Conservation (phyloP, 2,113 vertebrate genomes). For the Halichoeres trimaculatus region DNA sequence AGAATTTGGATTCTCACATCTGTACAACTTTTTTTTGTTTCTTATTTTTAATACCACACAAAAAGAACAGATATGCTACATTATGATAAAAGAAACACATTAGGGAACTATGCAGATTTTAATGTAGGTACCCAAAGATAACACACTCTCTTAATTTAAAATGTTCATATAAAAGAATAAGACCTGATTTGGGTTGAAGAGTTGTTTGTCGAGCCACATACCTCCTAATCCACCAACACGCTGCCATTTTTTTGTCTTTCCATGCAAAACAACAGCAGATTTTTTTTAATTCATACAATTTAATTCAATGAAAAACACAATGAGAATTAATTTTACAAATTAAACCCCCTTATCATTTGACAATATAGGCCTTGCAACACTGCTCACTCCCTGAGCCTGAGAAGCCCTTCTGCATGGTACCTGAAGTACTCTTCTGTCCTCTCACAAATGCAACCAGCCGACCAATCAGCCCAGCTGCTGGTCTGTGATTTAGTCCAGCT, state of each 20-base stretch:
- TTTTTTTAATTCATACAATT: neutral
- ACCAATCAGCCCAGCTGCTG: constrained; percentile 4
- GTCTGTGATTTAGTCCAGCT: constrained; percentile 44
- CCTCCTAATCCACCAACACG: too few species aligned
- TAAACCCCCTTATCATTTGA: neutral
- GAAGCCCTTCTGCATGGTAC: constrained; percentile 14
- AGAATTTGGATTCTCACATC: constrained; percentile 20
- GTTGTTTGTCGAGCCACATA: too few species aligned
- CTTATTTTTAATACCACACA: neutral
- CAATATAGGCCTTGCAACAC: neutral
- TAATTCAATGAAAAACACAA: neutral
- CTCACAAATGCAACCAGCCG: constrained; percentile 42
- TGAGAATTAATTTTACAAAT: neutral
- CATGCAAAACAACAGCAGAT: too few species aligned
- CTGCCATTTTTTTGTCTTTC: too few species aligned
- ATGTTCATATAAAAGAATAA: too few species aligned
- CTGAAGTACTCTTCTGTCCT: constrained; percentile 48
- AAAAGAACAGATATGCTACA: neutral
- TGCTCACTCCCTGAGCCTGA: neutral
- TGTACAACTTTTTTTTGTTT: constrained; percentile 12
- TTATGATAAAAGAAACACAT: too few species aligned
- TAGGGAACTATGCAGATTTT: too few species aligned
- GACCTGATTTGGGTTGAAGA: too few species aligned
- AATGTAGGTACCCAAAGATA: too few species aligned
- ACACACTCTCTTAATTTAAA: too few species aligned